Evolutionary conservation across 2,797 vertebrate genomes (phyloP).

Genomic region (Sparus aurata): DNA sequence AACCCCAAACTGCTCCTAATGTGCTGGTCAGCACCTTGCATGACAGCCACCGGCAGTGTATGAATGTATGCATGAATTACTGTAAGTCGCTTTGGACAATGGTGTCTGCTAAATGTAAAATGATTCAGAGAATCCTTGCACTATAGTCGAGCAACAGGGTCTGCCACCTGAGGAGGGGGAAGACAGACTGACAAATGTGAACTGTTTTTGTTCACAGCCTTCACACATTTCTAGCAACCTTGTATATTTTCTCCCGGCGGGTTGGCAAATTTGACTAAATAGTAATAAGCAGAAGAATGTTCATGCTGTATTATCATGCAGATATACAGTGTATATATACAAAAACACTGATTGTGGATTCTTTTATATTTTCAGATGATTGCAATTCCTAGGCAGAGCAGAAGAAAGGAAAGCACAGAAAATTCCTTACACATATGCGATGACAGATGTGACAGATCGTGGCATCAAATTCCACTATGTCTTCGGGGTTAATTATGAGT

Average conservation of each 20-base stretch:
- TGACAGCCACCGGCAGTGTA: too few species aligned
- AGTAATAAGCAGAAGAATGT: constrained; percentile 27
- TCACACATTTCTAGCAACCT: constrained; percentile 37
- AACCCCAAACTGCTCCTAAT: too few species aligned
- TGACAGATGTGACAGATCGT: constrained; percentile 37
- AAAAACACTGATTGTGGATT: constrained; percentile 2
- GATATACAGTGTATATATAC: neutral
- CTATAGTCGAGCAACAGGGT: neutral
- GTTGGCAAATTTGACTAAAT: constrained; percentile 49
- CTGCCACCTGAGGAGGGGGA: constrained; percentile 3
- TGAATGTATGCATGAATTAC: too few species aligned
- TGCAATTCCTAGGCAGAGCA: constrained; percentile 5
- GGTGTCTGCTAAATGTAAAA: too few species aligned
- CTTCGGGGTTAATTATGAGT: constrained; percentile 35
- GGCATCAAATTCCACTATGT: constrained; percentile 31
- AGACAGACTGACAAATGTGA: constrained; percentile 36
- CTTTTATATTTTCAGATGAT: constrained; percentile 17
- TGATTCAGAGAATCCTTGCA: neutral
- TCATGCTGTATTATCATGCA: constrained; percentile 17
- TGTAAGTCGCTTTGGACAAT: too few species aligned
- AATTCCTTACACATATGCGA: constrained; percentile 55
- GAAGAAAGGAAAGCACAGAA: constrained; percentile 26
- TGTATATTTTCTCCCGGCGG: constrained; percentile 44
- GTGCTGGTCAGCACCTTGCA: too few species aligned
- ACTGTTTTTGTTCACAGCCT: constrained; percentile 33